Evolutionary conservation across 1,140 invertebrate species (phyloP).

Genomic region (Dreissena rostriformis): DNA sequence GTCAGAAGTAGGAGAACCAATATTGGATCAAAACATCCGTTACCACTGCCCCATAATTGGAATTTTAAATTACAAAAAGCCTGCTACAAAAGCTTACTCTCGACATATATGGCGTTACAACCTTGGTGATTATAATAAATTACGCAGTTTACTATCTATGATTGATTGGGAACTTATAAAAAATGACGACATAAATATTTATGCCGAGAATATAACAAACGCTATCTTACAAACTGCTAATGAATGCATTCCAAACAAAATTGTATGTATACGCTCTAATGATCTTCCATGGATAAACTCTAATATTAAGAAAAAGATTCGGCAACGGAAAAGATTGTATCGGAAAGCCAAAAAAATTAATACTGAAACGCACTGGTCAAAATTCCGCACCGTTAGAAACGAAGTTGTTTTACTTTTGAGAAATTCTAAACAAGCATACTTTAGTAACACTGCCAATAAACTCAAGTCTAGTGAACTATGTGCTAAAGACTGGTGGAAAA

Average conservation of each 20-base stretch:
- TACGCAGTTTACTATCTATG: no score
- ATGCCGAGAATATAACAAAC: neutral
- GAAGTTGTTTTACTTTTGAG: no score
- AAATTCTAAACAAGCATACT: no score
- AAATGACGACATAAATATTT: neutral
- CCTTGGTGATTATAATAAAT: neutral
- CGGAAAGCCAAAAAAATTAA: no score
- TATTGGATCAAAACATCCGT: neutral
- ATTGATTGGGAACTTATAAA: neutral
- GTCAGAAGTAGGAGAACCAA: conserved; percentile 2
- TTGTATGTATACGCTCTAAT: neutral
- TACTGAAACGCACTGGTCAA: no score
- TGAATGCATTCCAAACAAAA: conserved; percentile 18
- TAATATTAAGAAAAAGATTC: no score
- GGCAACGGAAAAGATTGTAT: no score
- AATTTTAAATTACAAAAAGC: conserved; percentile 1
- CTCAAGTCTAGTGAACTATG: no score
- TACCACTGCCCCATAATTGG: conserved; percentile 11
- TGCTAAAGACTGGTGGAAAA: no score
- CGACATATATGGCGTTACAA: neutral
- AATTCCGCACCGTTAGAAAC: no score
- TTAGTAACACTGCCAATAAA: no score
- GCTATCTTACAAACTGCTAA: conserved; percentile 6
- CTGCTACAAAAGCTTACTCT: neutral
- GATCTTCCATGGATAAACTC: no score